These are phyloP conservation scores for Hydrocynus forskahlii DNA, from an alignment of 2,797 vertebrate genomes.

Conservation along the genomic window DNA sequence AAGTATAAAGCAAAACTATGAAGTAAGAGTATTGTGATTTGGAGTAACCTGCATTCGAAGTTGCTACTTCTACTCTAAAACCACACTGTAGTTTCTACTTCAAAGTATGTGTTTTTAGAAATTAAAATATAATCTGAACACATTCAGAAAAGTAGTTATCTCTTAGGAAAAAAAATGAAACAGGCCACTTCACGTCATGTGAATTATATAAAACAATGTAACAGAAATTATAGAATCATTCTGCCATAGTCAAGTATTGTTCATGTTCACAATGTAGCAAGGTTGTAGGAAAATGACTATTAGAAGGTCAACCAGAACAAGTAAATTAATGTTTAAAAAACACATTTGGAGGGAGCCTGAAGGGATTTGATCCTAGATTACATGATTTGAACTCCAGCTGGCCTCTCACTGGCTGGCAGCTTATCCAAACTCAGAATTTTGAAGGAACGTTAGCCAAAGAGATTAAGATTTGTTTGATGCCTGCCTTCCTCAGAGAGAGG, in stretches of 20 bases:
- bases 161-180: too few relatives aligned
- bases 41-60: too few relatives aligned
- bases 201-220: too few relatives aligned
- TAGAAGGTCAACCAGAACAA: conserved; percentile 30
- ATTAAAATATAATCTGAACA: too few relatives aligned
- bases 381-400: conserved; percentile 38
- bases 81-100: too few relatives aligned
- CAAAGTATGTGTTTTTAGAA: too few relatives aligned
- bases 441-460: conserved; percentile 33
- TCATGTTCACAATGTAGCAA: neutral
- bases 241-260: neutral
- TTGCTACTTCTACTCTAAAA: too few relatives aligned
- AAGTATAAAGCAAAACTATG: too few relatives aligned
- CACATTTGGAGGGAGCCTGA: conserved; percentile 45
- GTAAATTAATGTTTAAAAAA: conserved; percentile 38
- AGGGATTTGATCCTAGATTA: conserved; percentile 53
- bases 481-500: neutral
- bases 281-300: neutral
- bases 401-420: conserved; percentile 4
- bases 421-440: conserved; percentile 44
- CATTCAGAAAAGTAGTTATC: too few relatives aligned
- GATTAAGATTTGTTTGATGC: conserved; percentile 49
- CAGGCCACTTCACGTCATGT: too few relatives aligned
- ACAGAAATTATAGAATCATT: neutral
- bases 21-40: too few relatives aligned